Evolutionary conservation across 2,888 invertebrate genomes (phyloP).

Genomic region (Himalopsyche japonica): DNA sequence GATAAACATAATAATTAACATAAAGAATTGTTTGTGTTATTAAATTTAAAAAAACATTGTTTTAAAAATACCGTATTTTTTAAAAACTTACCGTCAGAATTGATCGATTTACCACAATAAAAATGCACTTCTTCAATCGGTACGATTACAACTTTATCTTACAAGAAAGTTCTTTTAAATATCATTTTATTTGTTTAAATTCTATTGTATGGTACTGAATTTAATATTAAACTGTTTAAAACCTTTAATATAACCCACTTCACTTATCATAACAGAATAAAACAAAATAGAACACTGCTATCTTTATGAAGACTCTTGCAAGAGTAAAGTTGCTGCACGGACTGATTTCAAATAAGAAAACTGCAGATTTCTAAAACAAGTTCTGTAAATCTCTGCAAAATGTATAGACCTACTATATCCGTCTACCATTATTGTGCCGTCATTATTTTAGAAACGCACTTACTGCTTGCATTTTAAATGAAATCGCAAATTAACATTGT

Average conservation of each 20-base stretch:
- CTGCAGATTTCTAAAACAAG: background rate
- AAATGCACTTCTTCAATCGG: background rate
- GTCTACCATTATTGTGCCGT: background rate
- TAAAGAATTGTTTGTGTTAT: too few relatives aligned
- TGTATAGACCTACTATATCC: background rate
- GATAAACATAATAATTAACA: too few relatives aligned
- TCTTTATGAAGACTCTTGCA: background rate
- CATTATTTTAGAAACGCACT: background rate
- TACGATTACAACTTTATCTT: background rate
- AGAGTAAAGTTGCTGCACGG: background rate
- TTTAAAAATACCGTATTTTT: background rate
- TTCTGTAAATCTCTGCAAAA: background rate
- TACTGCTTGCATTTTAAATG: background rate
- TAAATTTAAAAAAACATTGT: too few relatives aligned
- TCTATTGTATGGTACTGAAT: background rate
- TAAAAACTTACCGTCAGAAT: background rate
- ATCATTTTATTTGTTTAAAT: background rate
- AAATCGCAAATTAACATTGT: background rate
- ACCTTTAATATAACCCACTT: background rate
- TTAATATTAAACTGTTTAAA: background rate
- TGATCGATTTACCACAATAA: background rate
- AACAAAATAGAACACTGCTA: background rate
- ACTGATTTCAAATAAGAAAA: background rate
- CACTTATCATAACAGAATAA: background rate
- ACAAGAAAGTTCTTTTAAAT: background rate